phyloP scores from a whole-genome alignment of 2,888 invertebrate genomes.

The Temnothorax unifasciatus region DNA sequence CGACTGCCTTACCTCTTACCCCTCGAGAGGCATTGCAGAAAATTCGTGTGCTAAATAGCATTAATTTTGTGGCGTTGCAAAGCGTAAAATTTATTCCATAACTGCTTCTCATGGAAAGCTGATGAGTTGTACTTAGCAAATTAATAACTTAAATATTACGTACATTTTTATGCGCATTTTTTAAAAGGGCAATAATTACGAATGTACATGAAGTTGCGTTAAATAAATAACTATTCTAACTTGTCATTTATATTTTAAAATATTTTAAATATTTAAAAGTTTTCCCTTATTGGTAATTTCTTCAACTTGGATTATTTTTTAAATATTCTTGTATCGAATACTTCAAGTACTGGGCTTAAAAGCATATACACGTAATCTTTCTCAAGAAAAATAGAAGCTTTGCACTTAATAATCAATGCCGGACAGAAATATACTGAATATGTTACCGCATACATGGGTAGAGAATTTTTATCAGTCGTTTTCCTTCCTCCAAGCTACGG shows the following conservation, averaged over 20 bases:
- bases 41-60: not conserved
- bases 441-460: slow-evolving; percentile 34
- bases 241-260: not conserved
- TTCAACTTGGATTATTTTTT: not conserved
- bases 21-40: slow-evolving; percentile 10
- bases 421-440: slow-evolving; percentile 21
- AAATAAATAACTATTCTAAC: not conserved
- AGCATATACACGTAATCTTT: not conserved
- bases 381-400: not conserved
- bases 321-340: not conserved
- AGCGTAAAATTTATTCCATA: slow-evolving; percentile 12
- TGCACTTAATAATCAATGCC: slow-evolving; percentile 27
- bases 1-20: not conserved
- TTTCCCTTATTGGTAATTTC: not conserved
- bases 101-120: not conserved
- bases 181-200: not conserved
- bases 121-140: not conserved
- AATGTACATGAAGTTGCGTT: not conserved
- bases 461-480: slow-evolving; percentile 47
- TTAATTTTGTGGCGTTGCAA: slow-evolving; percentile 3
- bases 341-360: not conserved
- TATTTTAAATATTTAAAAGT: too few relatives aligned
- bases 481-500: slow-evolving; percentile 20
- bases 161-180: not conserved
- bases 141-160: slow-evolving; percentile 2